Evolutionary conservation across 2,113 vertebrate species (phyloP).

Genomic region (Myxocyprinus asiaticus): DNA sequence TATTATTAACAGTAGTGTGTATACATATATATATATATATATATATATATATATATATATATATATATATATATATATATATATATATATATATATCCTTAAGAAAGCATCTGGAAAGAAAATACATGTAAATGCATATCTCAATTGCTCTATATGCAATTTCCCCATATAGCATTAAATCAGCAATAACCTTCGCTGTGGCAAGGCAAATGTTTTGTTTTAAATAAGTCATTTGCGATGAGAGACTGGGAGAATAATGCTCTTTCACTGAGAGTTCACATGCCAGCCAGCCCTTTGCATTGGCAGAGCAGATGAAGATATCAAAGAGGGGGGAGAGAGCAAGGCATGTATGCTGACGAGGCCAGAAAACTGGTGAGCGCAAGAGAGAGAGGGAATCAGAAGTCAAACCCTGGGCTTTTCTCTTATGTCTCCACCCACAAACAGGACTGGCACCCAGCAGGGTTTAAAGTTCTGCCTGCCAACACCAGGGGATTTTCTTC

Average conservation of each 20-base stretch:
- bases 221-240: constrained; percentile 46
- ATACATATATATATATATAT: no score
- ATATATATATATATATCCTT: no score
- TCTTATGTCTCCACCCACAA: background rate
- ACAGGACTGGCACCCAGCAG: constrained; percentile 33
- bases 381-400: background rate
- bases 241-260: constrained; percentile 34
- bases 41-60: no score
- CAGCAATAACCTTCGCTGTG: constrained; percentile 29
- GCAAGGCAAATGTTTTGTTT: constrained; percentile 32
- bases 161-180: background rate
- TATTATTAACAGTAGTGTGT: no score
- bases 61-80: no score
- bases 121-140: no score
- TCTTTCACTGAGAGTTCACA: constrained; percentile 43
- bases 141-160: no score
- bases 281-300: constrained; percentile 50
- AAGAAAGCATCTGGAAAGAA: no score
- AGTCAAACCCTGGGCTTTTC: constrained; percentile 22
- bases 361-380: constrained; percentile 43
- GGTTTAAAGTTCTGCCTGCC: constrained; percentile 45
- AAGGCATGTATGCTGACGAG: constrained; percentile 44
- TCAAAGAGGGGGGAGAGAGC: constrained; percentile 44
- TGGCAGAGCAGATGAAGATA: constrained; percentile 55
- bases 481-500: constrained; percentile 36